Conservation (phyloP, 1,140 invertebrate genomes). For the Drosophila arawakana region DNA sequence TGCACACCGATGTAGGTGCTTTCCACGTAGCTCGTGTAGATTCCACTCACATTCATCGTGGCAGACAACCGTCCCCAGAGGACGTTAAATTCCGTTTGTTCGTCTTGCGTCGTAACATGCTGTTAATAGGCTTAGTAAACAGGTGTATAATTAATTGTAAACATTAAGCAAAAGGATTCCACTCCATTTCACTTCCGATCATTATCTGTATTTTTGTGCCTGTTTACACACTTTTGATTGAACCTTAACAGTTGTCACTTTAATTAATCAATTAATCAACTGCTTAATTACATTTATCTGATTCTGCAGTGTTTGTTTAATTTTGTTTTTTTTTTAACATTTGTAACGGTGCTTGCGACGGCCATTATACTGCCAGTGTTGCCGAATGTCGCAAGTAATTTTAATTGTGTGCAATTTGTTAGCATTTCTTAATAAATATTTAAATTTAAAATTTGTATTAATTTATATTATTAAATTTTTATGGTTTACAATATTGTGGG, state of each 20-base stretch:
- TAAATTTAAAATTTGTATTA: too few species aligned
- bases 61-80: background rate
- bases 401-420: too few species aligned
- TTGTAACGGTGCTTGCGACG: background rate
- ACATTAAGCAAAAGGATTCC: background rate
- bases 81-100: background rate
- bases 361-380: background rate
- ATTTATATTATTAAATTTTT: too few species aligned
- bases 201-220: background rate
- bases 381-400: background rate
- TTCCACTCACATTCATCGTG: slow-evolving; percentile 36
- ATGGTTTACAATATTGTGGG: background rate
- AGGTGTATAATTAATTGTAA: background rate
- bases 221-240: background rate
- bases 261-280: slow-evolving; percentile 30
- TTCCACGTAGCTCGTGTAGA: slow-evolving; percentile 53
- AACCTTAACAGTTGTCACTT: background rate
- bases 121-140: background rate
- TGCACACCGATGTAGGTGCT: slow-evolving; percentile 57
- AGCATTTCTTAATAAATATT: too few species aligned
- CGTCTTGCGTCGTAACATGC: background rate
- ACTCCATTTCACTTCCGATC: background rate
- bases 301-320: background rate
- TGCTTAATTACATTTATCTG: background rate
- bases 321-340: background rate